These are phyloP conservation scores for Cerceris rybyensis DNA, from an alignment of 2,888 invertebrate genomes.

Conservation along the genomic window DNA sequence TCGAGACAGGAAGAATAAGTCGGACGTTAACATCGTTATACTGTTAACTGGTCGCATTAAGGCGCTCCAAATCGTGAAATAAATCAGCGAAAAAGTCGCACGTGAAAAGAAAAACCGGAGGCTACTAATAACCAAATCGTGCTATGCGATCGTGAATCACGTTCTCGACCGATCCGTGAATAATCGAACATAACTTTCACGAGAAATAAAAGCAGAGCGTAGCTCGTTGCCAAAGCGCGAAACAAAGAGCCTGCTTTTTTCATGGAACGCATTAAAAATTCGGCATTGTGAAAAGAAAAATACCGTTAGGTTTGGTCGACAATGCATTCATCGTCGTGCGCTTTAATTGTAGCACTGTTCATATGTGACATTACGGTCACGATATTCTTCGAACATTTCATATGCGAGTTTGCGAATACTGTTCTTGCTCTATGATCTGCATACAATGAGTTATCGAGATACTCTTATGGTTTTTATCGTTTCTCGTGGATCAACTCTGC, in stretches of 20 bases:
- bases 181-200: conserved; percentile 41
- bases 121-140: conserved; percentile 13
- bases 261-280: not conserved
- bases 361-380: conserved; percentile 38
- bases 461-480: conserved; percentile 50
- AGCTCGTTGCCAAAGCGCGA: not conserved
- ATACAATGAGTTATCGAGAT: conserved; percentile 50
- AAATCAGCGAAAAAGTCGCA: not conserved
- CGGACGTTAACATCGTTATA: too few relatives aligned
- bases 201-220: conserved; percentile 15
- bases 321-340: conserved; percentile 18
- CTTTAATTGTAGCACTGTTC: not conserved
- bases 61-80: not conserved
- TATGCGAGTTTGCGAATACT: conserved; percentile 41
- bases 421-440: conserved; percentile 53
- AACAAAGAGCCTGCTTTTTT: not conserved
- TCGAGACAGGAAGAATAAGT: too few relatives aligned
- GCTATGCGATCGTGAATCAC: conserved; percentile 38
- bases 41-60: not conserved
- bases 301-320: conserved; percentile 15
- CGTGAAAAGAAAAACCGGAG: conserved; percentile 10
- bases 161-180: conserved; percentile 36
- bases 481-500: conserved; percentile 43
- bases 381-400: conserved; percentile 53
- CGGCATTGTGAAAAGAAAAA: not conserved